Evolutionary conservation across 2,888 invertebrate species (phyloP), one percentile per base, ranked within the genome.

Genomic region (Melieria crassipennis): DNA sequence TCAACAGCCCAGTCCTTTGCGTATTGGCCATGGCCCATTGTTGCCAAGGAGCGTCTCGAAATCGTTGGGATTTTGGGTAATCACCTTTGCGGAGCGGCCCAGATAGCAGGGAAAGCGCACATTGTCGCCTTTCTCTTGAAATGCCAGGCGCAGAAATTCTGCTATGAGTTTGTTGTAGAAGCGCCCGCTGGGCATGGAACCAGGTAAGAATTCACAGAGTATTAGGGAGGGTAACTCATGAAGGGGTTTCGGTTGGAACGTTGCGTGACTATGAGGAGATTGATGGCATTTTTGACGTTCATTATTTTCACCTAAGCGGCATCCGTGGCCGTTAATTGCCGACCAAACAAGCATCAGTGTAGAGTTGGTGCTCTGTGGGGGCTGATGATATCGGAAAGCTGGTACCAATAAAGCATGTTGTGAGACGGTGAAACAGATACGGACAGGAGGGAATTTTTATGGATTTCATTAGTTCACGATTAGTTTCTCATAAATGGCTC

Each of bases 21-120:
- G 82, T 5, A 76, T 56, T 0, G 89, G 89, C 85, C 87, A 88
- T 4, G 75, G 70, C 4, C 88, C 88, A 77, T 88, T 87, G 55
- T 84, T 79, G 5, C 88, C 88, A 75, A 86, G 85, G 64, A 88
- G 79, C 75, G 81, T 82, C 76, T 87, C 86, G 57, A 89, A 85
- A 76, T 89, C 88, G 50, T 88, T 87, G 1, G 89, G 88, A 79
- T 89, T 85, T 74, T 88, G 89, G 4, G 87, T 77, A 9, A 87
- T 73, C 0, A 89, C 80, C 7, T 88, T 75, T 65, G 77, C 75
- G 0, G 75, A 62, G 5, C 78, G 78, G 2, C 84, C 83, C 63
- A 81, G 78, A 0, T 88, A 52, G 7, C 85, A 86, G 5, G 83
- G 82, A 7, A 88, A 62, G 62, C 81, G 80, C 1, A 84, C 79